phyloP scores from a whole-genome alignment of 2,888 invertebrate species.

The Adelphocoris suturalis region DNA sequence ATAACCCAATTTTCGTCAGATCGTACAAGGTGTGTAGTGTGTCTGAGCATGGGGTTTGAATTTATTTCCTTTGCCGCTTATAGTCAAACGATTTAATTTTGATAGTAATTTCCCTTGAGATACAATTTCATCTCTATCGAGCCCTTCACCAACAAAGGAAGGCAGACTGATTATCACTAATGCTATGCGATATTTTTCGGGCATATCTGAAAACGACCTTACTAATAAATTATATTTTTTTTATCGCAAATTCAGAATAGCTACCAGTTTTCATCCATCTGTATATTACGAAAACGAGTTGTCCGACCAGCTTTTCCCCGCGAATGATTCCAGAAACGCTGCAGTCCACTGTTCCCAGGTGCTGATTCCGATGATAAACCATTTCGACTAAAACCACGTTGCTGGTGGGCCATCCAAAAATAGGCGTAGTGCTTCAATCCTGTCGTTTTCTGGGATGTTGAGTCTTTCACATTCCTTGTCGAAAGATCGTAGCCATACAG shows the following conservation, averaged over 20 bases:
- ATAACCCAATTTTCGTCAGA: no score
- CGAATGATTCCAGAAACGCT: conserved; percentile 2
- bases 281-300: not conserved
- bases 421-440: not conserved
- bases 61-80: no score
- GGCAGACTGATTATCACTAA: conserved; percentile 41
- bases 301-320: not conserved
- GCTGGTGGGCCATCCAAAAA: not conserved
- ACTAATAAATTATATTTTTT: conserved; percentile 8
- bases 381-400: not conserved
- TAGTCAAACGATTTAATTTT: no score
- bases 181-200: not conserved
- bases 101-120: no score
- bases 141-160: conserved; percentile 6
- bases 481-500: not conserved
- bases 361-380: conserved; percentile 2
- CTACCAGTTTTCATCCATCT: conserved; percentile 28
- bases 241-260: conserved; percentile 31
- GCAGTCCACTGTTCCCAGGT: not conserved
- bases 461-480: not conserved
- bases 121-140: no score
- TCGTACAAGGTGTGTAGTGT: no score
- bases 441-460: not conserved
- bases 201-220: not conserved
- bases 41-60: no score